Evolutionary conservation across 2,888 invertebrate genomes (phyloP).

Genomic region (Cyclophora albipunctata): DNA sequence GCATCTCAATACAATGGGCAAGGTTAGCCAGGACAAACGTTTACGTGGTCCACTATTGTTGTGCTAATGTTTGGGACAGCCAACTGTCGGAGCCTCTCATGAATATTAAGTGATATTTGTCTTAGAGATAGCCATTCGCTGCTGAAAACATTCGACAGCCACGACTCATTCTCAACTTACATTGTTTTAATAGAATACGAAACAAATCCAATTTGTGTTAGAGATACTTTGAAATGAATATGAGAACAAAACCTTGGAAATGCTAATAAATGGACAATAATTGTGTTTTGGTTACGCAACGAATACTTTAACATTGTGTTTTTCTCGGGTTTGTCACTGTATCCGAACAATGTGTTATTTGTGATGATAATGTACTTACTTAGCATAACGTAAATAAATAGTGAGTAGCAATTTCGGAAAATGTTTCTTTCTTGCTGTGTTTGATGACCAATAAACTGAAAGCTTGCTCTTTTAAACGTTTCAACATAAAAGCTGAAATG

Average conservation of each 20-base stretch:
- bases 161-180: conserved; percentile 25
- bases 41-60: conserved; percentile 51
- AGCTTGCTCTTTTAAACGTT: too few relatives aligned
- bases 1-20: conserved; percentile 47
- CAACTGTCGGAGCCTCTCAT: conserved; percentile 52
- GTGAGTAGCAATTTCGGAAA: too few relatives aligned
- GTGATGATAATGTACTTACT: too few relatives aligned
- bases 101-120: conserved; percentile 67
- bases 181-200: conserved; percentile 22
- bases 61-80: conserved; percentile 54
- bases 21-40: conserved; percentile 47
- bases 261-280: conserved; percentile 5
- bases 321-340: too few relatives aligned
- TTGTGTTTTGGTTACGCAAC: conserved; percentile 3
- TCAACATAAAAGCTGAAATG: too few relatives aligned
- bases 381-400: too few relatives aligned
- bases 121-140: conserved; percentile 40
- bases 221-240: conserved; percentile 5
- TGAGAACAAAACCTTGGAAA: conserved; percentile 9
- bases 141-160: conserved; percentile 47
- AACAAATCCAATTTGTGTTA: conserved; percentile 18
- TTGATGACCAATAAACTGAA: too few relatives aligned
- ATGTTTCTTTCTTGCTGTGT: too few relatives aligned
- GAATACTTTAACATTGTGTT: too few relatives aligned
- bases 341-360: too few relatives aligned